Evolutionary conservation across 1,140 invertebrate species (phyloP), one percentile per base, ranked within the genome.

Genomic region (Zaprionus camerounensis): DNA sequence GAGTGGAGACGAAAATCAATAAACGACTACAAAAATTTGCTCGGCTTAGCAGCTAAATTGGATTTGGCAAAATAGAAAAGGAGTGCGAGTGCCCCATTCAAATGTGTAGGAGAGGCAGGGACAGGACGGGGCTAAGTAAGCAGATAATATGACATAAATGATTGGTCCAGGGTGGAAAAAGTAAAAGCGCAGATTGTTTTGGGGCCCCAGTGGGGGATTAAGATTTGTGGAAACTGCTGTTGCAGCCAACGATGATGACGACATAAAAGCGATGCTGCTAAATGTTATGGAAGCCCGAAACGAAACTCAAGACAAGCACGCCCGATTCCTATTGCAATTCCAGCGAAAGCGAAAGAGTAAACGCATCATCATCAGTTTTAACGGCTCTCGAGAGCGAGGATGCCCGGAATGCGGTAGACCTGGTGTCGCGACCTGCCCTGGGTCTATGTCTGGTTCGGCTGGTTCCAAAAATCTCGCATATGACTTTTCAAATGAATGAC

Each of bases 401-500:
- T 62, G 41, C 7, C 36, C 17, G 20, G 28, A 17, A 11, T 44
- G 24, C 15, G 15, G 11, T 49, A 34, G 31, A 20, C 63, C 41
- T 7, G n/a, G 11, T 15, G 55, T 13, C 44, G 26, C 31, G 55
- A 51, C 26, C 55, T 51, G 56, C 68, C 12, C 31, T 34, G 20
- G 2, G 15, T 46, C n/a, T 46, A 17, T 17, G 15, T 17, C n/a
- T 46, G 41, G 5, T 44, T 17, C 41, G 41, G 41, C 15, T 44
- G 61, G 31, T 22, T 24, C 73, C 61, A 59, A 86, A 85, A 81
- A 79, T 86, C 62, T 66, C 80, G 75, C 67, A 59, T 81, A 88
- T 88, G 84, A 90, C 81, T 84, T 87, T 84, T 90, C 84, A 84
- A 88, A 90, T 90, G 85, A 88, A 88, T 88, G 85, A 90, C 85